Base-by-base conservation (phyloP, 2,113 vertebrate species). In the Tylochromis polylepis region DNA sequence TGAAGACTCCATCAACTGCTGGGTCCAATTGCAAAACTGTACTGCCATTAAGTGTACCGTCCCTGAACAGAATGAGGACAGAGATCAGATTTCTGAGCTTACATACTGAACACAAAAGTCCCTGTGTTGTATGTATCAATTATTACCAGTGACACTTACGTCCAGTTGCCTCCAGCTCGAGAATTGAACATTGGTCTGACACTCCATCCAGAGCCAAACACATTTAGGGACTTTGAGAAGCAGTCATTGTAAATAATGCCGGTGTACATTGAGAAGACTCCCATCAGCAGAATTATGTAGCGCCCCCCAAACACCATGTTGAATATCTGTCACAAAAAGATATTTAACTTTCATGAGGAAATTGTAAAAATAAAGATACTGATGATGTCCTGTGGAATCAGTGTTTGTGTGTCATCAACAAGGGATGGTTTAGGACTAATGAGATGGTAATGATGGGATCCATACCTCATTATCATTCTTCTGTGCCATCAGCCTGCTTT, bases 241-340 rank as follows among this genome's bases (percentile, higher is more conserved):
- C 99, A 99, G 94, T 99, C 99, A 0, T 99, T 99, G 95, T 99
- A 99, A 96, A 99, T 99, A 92, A 99, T 97, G 31, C 99, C 99
- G 0, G 99, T 99, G 94, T 99, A 99, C 4, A 97, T 95, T 24
- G 99, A 99, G 96, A 99, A 99, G 8, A 97, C n/a, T 3, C 98
- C 98, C 99, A 99, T 99, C 81, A 99, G 91, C 10, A 99, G 97
- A 90, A 99, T 98, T 86, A 99, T 99, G 96, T 99, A 99, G 1
- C 99, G 97, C 0, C 99, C 99, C 1, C 97, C 97, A 79, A 99
- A 99, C 91, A 99, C 92, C 91, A 97, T 99, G 95, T 90, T 98
- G 93, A 99, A 99, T 95, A 99, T 98, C 99, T 99, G 92, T 75
- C 88, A 34, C 15, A 60, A 53, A 62, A 81, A 10, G 10, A 49